These are phyloP conservation scores for Ormyrus pomaceus DNA, from an alignment of 2,888 invertebrate genomes.

Conservation along the genomic window DNA sequence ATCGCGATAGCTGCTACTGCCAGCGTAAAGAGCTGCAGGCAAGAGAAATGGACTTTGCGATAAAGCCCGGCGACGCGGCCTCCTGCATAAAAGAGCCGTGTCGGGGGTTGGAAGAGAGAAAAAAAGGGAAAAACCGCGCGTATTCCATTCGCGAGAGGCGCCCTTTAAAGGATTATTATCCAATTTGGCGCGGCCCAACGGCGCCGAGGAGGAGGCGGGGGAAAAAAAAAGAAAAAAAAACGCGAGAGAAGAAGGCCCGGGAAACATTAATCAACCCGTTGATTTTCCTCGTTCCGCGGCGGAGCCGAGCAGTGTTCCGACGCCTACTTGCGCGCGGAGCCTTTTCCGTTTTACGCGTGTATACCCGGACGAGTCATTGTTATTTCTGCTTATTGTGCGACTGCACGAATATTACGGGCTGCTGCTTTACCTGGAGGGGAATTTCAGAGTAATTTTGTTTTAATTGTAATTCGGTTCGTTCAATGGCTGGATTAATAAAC, in stretches of 20 bases:
- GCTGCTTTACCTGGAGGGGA: too few relatives aligned
- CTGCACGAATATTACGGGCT: too few relatives aligned
- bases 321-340: not conserved
- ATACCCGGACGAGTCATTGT: constrained; percentile 25
- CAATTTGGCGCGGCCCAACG: constrained; percentile 50
- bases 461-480: too few relatives aligned
- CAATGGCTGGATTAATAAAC: too few relatives aligned
- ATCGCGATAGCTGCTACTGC: not conserved
- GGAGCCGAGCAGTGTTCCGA: not conserved
- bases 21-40: not conserved
- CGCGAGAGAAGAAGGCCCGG: not conserved
- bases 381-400: constrained; percentile 15
- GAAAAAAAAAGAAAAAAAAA: not conserved
- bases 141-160: not conserved
- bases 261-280: constrained; percentile 45
- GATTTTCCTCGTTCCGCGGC: constrained; percentile 36
- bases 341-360: not conserved
- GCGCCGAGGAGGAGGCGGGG: constrained; percentile 24
- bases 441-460: too few relatives aligned
- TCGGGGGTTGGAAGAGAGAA: too few relatives aligned
- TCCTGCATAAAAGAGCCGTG: not conserved
- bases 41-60: constrained; percentile 24
- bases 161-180: constrained; percentile 51
- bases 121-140: not conserved
- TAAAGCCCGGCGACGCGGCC: not conserved